These are phyloP conservation scores for Macrosoma leucophasiata DNA, from an alignment of 2,888 invertebrate species.

Conservation along the genomic window DNA sequence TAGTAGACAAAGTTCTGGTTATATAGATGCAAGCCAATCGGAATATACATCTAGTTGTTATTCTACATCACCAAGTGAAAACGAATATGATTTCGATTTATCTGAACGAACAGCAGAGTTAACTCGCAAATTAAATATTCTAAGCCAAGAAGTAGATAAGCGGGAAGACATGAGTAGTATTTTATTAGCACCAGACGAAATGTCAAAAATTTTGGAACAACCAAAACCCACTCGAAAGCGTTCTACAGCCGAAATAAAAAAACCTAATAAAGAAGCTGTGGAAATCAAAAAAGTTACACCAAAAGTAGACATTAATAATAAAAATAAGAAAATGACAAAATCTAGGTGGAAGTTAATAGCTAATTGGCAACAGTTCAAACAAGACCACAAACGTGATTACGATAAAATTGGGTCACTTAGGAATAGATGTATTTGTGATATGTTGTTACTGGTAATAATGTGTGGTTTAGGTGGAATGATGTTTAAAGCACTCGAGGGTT, in stretches of 20 bases:
- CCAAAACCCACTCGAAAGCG: constrained; percentile 49
- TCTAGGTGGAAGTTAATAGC: constrained; percentile 61
- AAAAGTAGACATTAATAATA: constrained; percentile 21
- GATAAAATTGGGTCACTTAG: constrained; percentile 69
- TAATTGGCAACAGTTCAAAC: constrained; percentile 76
- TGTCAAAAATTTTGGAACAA: constrained; percentile 14
- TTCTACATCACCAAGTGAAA: constrained; percentile 69
- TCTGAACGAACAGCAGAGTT: constrained; percentile 63
- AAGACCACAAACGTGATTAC: constrained; percentile 74
- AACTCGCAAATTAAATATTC: constrained; percentile 56
- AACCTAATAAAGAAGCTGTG: constrained; percentile 31
- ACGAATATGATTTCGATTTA: constrained; percentile 69
- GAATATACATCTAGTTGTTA: constrained; percentile 72
- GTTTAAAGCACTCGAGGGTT: constrained; percentile 89
- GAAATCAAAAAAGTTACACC: constrained; percentile 34
- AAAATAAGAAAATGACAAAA: constrained; percentile 24
- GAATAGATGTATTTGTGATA: constrained; percentile 81
- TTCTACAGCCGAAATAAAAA: constrained; percentile 33
- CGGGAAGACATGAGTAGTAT: constrained; percentile 40
- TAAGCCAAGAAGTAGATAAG: constrained; percentile 56
- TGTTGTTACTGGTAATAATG: constrained; percentile 81
- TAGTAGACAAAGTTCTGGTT: constrained; percentile 62
- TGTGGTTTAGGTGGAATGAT: constrained; percentile 87
- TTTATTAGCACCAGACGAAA: constrained; percentile 40
- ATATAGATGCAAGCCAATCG: constrained; percentile 69